Conservation (phyloP, 2,797 vertebrate genomes). For the Orestias chungarensis region DNA sequence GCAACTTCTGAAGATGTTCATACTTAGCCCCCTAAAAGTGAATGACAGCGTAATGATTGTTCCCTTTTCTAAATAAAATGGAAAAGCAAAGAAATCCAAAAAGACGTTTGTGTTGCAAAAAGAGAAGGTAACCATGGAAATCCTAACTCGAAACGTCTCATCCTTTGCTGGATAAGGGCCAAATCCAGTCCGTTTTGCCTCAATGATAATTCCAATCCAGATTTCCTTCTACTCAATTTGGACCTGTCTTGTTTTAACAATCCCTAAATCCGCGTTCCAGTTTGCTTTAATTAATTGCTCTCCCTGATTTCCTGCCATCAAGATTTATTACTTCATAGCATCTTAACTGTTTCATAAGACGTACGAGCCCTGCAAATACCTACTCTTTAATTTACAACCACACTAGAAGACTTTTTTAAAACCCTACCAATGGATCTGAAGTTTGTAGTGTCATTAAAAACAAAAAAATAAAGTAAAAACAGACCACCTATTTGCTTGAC, state of each 20-base stretch:
- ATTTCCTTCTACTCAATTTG: slow-evolving; percentile 23
- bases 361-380: too few species aligned
- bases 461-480: neutral
- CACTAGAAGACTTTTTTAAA: neutral
- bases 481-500: neutral
- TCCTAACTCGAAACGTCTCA: slow-evolving; percentile 27
- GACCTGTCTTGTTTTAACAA: slow-evolving; percentile 4
- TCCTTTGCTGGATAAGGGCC: slow-evolving; percentile 13
- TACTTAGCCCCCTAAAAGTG: slow-evolving; percentile 12
- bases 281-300: neutral
- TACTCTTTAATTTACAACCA: neutral
- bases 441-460: neutral
- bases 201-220: slow-evolving; percentile 4
- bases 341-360: neutral
- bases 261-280: slow-evolving; percentile 19
- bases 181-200: slow-evolving; percentile 30
- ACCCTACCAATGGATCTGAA: neutral
- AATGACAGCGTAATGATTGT: slow-evolving; percentile 19
- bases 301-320: neutral
- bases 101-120: neutral
- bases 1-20: slow-evolving; percentile 36
- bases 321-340: neutral
- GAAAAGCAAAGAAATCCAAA: too few species aligned
- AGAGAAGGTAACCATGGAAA: slow-evolving; percentile 18
- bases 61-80: neutral